Conservation (phyloP, 2,888 invertebrate species). For the Mythimna ferrago region DNA sequence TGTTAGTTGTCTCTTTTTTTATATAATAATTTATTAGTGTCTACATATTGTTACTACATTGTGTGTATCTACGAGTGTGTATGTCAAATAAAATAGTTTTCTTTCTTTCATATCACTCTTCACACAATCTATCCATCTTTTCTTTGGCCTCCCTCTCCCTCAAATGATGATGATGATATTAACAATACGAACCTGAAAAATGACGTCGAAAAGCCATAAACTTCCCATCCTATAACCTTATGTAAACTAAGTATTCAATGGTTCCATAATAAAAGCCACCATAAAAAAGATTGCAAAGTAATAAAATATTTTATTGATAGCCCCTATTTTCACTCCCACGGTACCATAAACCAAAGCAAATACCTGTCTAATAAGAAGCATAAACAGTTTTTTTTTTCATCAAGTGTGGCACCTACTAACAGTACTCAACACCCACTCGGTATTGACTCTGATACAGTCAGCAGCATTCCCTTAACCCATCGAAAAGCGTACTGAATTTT, state of each 20-base stretch:
- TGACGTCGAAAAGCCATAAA: neutral
- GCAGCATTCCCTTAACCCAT: slow-evolving; percentile 44
- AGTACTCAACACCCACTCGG: slow-evolving; percentile 79
- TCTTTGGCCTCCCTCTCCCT: too few relatives aligned
- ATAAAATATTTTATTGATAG: slow-evolving; percentile 55
- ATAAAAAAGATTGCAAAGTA: slow-evolving; percentile 48
- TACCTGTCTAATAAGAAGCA: slow-evolving; percentile 76
- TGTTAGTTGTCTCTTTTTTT: too few relatives aligned
- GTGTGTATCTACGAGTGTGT: too few relatives aligned
- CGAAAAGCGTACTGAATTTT: slow-evolving; percentile 25
- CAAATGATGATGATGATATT: neutral
- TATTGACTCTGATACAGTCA: slow-evolving; percentile 66
- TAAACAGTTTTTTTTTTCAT: slow-evolving; percentile 75
- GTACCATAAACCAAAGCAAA: slow-evolving; percentile 72
- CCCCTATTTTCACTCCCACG: slow-evolving; percentile 70
- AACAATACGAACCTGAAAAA: neutral
- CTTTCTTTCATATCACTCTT: too few relatives aligned
- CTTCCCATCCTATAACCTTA: neutral
- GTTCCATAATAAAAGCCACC: slow-evolving; percentile 36
- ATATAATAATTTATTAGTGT: too few relatives aligned
- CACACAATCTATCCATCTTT: too few relatives aligned
- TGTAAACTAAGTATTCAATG: slow-evolving; percentile 18
- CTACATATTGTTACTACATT: too few relatives aligned
- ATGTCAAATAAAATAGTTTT: too few relatives aligned
- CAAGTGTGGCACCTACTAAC: slow-evolving; percentile 74